These are phyloP conservation scores for Rhombomys opimus DNA, from an alignment of 2,113 vertebrate species.

Conservation along the genomic window DNA sequence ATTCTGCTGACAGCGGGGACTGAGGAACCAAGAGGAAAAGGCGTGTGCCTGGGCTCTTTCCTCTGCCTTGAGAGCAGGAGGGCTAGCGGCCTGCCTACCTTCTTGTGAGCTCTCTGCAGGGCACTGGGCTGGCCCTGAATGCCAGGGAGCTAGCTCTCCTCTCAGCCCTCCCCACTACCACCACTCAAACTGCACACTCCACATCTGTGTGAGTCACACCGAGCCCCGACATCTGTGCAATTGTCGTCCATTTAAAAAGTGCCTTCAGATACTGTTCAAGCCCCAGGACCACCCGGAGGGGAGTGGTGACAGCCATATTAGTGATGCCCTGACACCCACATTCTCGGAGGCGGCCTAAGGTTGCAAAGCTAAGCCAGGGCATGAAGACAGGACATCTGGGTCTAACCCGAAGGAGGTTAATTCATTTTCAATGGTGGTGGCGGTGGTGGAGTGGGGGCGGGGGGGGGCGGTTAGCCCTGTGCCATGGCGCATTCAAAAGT, in stretches of 20 bases:
- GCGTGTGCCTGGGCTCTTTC: fast-evolving
- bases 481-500: not conserved
- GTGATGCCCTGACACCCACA: not conserved
- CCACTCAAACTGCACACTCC: slow-evolving; percentile 37
- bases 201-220: slow-evolving; percentile 55
- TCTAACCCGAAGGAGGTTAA: not conserved
- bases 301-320: not conserved
- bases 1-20: not conserved
- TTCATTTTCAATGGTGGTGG: not conserved
- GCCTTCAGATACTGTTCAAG: slow-evolving; percentile 33
- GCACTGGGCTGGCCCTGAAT: not conserved
- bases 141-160: not conserved
- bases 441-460: not conserved
- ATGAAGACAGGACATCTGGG: not conserved
- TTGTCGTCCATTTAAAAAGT: slow-evolving; percentile 45
- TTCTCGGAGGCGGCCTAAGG: not conserved
- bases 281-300: not conserved
- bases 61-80: not conserved
- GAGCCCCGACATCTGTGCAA: slow-evolving; percentile 54
- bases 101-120: not conserved
- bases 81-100: not conserved
- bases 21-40: not conserved
- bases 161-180: not conserved
- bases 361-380: not conserved
- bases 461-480: not conserved